Base-by-base conservation (phyloP, 2,888 invertebrate genomes). In the Iphiclides podalirius region DNA sequence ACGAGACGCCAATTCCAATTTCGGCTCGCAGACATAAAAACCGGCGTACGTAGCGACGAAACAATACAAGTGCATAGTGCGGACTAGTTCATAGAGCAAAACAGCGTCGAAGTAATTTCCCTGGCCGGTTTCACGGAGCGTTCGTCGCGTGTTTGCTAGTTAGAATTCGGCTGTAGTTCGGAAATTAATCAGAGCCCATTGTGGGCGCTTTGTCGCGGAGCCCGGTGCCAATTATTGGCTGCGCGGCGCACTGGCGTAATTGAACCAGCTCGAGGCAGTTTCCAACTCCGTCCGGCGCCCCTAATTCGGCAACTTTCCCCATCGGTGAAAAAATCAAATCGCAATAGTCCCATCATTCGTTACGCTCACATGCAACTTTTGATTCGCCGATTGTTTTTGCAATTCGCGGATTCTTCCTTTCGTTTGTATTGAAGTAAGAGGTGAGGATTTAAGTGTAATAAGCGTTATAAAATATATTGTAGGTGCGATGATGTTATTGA, bases 141-240 rank as follows among this genome's bases (percentile, higher is more conserved):
- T 47, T 63, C 72, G 72, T 70, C 75, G 75, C 80, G 74, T 83
- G 82, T 84, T 84, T 81, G 80, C 79, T 79, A 79, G 83, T 85
- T 84, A 82, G 83, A 79, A 85, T 86, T 86, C 85, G 87, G 85
- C 74, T 74, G 80, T 77, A 85, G 87, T 87, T 85, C 82, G 83
- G 79, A 87, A 86, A 87, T 87, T 87, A 86, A 87, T 87, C 87
- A 87, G 80, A 53, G 75, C 70, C 81, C 77, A 84, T 85, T 85
- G 86, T 85, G 84, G 84, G 72, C 78, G 82, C 84, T 87, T 87
- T 85, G 86, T 85, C 83, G 80, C 76, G 78, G 71, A 74, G 67
- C 72, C 75, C 72, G 76, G 72, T 75, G 81, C 84, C 85, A 86
- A 85, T 86, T 81, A 86, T 82, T 82, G 84, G 82, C 75, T 75